These are phyloP conservation scores for Papilio gigon DNA, from an alignment of 2,888 invertebrate genomes.

Conservation along the genomic window DNA sequence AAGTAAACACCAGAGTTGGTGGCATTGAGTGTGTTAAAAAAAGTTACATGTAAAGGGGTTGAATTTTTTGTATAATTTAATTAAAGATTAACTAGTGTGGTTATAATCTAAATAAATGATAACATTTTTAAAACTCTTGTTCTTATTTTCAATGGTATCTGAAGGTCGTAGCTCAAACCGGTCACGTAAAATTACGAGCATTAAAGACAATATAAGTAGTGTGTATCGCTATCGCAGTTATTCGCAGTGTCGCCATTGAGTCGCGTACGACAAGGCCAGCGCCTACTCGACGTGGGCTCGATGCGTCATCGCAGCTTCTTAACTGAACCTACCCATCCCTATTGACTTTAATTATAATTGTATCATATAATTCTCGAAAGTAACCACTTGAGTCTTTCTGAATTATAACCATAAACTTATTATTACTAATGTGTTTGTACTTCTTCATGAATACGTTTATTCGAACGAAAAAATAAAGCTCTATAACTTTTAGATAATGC, in stretches of 20 bases:
- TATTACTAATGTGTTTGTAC: neutral
- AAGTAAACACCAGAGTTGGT: neutral
- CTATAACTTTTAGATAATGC: slow-evolving; percentile 52
- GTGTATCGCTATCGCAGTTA: slow-evolving; percentile 27
- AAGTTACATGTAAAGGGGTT: no score
- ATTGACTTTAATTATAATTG: slow-evolving; percentile 43
- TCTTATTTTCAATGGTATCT: neutral
- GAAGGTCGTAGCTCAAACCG: slow-evolving; percentile 13
- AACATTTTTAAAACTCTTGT: neutral
- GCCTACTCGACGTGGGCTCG: slow-evolving; percentile 46
- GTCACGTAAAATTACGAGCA: slow-evolving; percentile 3
- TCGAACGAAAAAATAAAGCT: slow-evolving; percentile 40
- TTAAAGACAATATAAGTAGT: slow-evolving; percentile 11
- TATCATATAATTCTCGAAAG: slow-evolving; percentile 41
- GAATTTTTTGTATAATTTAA: no score
- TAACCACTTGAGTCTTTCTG: slow-evolving; percentile 3
- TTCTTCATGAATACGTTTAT: neutral
- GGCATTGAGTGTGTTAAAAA: neutral
- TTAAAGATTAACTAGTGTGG: no score
- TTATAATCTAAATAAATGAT: no score
- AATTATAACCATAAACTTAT: neutral
- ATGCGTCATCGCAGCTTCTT: slow-evolving; percentile 45
- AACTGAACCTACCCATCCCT: slow-evolving; percentile 40
- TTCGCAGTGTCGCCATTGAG: slow-evolving; percentile 38
- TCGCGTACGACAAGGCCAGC: slow-evolving; percentile 44